Conservation (phyloP, 2,888 invertebrate genomes). For the Rhagonycha fulva region DNA sequence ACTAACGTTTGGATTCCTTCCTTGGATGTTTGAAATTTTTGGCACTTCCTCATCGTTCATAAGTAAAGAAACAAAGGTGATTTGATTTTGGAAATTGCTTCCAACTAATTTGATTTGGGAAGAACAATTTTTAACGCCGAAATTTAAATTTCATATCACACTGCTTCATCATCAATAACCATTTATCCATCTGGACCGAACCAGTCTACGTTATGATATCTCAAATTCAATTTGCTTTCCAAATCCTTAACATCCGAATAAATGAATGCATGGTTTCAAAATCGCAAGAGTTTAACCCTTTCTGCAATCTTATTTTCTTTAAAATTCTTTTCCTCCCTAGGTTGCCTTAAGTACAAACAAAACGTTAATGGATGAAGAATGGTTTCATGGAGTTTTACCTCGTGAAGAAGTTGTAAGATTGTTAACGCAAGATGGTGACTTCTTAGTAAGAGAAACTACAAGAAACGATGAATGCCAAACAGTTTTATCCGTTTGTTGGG, state of each 20-base stretch:
- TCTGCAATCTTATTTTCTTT: not conserved
- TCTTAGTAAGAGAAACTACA: constrained; percentile 90
- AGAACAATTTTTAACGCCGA: not conserved
- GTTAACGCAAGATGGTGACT: constrained; percentile 91
- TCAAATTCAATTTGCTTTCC: not conserved
- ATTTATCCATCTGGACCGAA: not conserved
- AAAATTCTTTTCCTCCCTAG: constrained; percentile 34
- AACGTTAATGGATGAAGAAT: constrained; percentile 86
- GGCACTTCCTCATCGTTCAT: not conserved
- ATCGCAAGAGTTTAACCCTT: not conserved
- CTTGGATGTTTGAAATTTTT: not conserved
- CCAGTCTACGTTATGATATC: not conserved
- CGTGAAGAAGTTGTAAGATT: constrained; percentile 93
- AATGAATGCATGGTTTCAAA: not conserved
- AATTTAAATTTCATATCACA: not conserved
- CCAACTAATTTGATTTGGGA: not conserved
- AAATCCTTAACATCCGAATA: not conserved
- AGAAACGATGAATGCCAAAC: constrained; percentile 90
- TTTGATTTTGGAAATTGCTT: not conserved
- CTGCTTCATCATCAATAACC: not conserved
- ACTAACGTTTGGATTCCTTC: not conserved
- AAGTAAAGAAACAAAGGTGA: not conserved
- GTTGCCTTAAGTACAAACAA: constrained; percentile 56
- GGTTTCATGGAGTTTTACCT: constrained; percentile 97
- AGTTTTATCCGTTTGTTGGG: constrained; percentile 94